Evolutionary conservation across 2,113 vertebrate genomes (phyloP), one percentile per base, ranked within the genome.

Genomic region (Scomber colias): DNA sequence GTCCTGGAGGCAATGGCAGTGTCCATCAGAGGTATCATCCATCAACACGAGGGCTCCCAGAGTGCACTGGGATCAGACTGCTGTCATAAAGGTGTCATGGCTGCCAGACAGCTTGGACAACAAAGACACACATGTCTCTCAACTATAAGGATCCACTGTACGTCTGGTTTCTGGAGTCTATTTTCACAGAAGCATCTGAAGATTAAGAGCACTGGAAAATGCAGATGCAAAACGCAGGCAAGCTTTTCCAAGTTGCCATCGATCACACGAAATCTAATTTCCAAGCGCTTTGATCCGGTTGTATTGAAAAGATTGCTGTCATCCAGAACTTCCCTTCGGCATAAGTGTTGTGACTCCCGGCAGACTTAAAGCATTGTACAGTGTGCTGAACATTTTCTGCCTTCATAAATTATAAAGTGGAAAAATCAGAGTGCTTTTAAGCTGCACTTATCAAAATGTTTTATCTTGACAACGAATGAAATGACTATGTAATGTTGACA

Each of bases 61-160:
- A 78, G 82, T 55, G 70, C 72, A 60, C 77, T 6, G 17, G 72
- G 82, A 87, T 81, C 89, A 80, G 75, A 15, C 84, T 11, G 65
- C 89, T 86, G 57, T 91, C 87, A 81, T 85, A 89, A 87, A 93
- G 75, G 82, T 90, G 81, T 87, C 84, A 83, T 16, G 73, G 74
- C 67, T 14, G 49, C 87, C 84, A 81, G 81, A 90, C 87, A 45
- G 63, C 21, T 19, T 13, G 50, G 59, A 80, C 74, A 85, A 88
- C 90, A 87, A 84, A 90, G 85, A 77, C 73, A 55, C 69, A 69
- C 51, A 14, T 59, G 75, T 87, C 84, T 87, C 64, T 73, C 5
- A 64, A 77, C 31, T 30, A 3, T 12, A 15, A 70, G 27, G 75
- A 87, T 81, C 60, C 64, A 75, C 59, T 57, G 51, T 50, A 30